These are phyloP conservation scores for Pardalotus punctatus DNA, from an alignment of 2,113 vertebrate species.

Conservation along the genomic window DNA sequence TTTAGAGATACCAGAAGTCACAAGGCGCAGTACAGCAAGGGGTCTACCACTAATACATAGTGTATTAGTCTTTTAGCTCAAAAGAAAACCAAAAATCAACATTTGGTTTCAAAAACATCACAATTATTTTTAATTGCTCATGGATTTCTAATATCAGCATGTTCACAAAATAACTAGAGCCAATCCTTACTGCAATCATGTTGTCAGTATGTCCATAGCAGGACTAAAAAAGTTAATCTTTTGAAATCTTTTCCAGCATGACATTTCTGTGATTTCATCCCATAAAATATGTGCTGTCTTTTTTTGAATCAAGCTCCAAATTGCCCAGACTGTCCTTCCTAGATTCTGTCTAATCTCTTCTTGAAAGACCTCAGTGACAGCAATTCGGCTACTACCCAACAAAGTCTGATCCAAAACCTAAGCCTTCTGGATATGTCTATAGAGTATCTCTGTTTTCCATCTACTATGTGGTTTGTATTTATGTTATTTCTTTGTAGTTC, in stretches of 20 bases:
- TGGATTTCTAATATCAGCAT: neutral
- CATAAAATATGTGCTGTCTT: neutral
- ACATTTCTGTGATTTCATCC: neutral
- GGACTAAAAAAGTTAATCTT: neutral
- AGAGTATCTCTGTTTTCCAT: neutral
- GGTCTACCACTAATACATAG: neutral
- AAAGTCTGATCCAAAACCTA: neutral
- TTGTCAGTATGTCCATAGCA: neutral
- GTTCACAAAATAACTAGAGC: neutral
- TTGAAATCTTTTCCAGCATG: neutral
- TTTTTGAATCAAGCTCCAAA: neutral
- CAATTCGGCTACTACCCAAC: neutral
- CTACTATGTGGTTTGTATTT: neutral
- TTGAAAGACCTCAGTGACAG: neutral
- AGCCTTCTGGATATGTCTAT: neutral
- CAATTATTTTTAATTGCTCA: neutral
- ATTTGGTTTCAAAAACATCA: neutral
- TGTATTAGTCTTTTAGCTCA: neutral
- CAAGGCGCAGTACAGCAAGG: neutral
- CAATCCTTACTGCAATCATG: neutral
- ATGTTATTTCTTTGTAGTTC: neutral
- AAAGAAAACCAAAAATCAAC: neutral
- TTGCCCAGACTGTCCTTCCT: neutral
- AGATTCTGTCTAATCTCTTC: conserved; percentile 15
- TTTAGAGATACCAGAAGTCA: neutral